Percentiles rank a stretch among this genome's conserved stretches.
Conservation (phyloP, 2,113 vertebrate genomes). For the Ascaphus truei region DNA sequence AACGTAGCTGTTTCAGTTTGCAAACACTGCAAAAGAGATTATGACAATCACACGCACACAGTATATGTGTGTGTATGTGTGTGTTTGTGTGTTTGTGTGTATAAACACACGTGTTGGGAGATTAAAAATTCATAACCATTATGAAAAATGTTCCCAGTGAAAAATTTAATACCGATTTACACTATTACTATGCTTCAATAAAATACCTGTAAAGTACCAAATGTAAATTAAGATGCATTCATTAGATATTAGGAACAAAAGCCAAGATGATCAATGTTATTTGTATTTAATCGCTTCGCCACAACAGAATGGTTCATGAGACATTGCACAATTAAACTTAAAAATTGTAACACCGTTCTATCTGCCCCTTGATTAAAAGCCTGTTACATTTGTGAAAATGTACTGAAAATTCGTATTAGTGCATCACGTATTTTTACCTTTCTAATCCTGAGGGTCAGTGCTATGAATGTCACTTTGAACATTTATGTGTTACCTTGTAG, state of each 20-base stretch:
- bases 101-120: too few species aligned
- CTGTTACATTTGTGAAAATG: slow-evolving; percentile 2
- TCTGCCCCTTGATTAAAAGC: background rate
- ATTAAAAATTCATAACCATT: too few species aligned
- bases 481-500: slow-evolving; percentile 35
- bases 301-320: slow-evolving; percentile 17
- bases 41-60: too few species aligned
- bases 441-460: background rate
- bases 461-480: background rate
- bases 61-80: too few species aligned
- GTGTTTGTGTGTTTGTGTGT: too few species aligned
- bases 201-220: too few species aligned
- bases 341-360: background rate
- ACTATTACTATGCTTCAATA: too few species aligned
- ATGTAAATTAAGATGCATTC: too few species aligned
- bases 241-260: too few species aligned
- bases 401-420: slow-evolving; percentile 12
- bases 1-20: background rate
- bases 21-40: background rate
- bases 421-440: background rate
- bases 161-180: too few species aligned
- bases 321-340: background rate
- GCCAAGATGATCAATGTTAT: slow-evolving; percentile 18
- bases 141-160: too few species aligned
- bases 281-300: slow-evolving; percentile 10